A percentile compares a stretch with the other conserved stretches of the same genome.
Conservation (phyloP, 2,797 vertebrate genomes). For the Pseudocheirus occidentalis region DNA sequence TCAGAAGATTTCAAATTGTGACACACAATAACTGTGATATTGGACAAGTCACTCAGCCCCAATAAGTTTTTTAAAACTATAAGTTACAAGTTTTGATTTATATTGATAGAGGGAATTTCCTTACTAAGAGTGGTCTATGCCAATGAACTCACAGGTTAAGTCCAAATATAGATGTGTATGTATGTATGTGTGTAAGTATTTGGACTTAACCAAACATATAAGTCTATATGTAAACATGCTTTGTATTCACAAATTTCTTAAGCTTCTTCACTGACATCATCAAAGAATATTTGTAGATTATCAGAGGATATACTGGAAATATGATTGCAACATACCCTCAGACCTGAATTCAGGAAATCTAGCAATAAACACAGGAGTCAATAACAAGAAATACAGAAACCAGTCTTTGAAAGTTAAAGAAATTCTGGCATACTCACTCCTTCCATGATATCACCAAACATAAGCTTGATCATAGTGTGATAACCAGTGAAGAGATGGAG, state of each 20-base stretch:
- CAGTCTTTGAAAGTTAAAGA: neutral
- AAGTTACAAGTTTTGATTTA: neutral
- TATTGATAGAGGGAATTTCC: neutral
- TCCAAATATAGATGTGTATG: neutral
- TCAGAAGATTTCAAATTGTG: neutral
- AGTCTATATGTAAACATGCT: too few species aligned
- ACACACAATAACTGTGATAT: neutral
- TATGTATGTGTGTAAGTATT: neutral
- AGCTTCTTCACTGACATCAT: neutral
- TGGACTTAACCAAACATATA: neutral
- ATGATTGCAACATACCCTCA: neutral
- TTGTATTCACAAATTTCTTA: neutral
- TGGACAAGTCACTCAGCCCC: slow-evolving; percentile 5
- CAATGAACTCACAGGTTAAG: neutral
- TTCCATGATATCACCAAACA: neutral
- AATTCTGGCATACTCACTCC: neutral
- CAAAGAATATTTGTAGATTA: neutral
- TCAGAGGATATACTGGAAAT: neutral
- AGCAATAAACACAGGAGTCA: neutral
- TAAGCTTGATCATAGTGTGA: neutral
- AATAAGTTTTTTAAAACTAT: neutral
- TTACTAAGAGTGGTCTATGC: neutral
- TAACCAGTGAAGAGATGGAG: neutral
- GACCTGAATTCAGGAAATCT: neutral
- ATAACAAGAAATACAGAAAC: neutral